These are phyloP conservation scores for Pedetes capensis DNA, from an alignment of 2,113 vertebrate species.

Conservation along the genomic window DNA sequence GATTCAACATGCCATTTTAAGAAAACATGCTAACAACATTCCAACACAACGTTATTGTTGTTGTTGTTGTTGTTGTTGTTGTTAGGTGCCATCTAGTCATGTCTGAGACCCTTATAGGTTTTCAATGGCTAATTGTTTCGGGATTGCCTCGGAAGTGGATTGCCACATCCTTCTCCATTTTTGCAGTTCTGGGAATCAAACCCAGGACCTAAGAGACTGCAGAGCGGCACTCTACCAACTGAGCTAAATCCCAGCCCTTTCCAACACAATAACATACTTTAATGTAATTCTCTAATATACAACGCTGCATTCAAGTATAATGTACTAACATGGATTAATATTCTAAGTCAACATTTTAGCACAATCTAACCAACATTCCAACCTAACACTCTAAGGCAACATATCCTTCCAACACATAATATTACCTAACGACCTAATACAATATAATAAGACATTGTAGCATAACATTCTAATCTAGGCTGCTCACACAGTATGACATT, in stretches of 20 bases:
- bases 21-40: slow-evolving; percentile 35
- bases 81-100: no score
- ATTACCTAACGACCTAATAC: neutral
- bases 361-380: slow-evolving; percentile 3
- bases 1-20: neutral
- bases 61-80: no score
- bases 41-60: no score
- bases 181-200: no score
- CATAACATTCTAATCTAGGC: slow-evolving; percentile 24
- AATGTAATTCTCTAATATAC: neutral
- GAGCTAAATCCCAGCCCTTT: no score
- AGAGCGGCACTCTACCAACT: no score
- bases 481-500: neutral
- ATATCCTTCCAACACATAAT: neutral
- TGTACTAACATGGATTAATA: slow-evolving; percentile 10
- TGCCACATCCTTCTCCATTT: no score
- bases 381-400: slow-evolving; percentile 10
- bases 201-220: no score
- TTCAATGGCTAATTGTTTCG: no score
- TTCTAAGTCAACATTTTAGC: slow-evolving; percentile 26
- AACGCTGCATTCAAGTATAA: neutral
- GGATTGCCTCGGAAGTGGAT: no score
- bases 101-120: no score
- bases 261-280: neutral
- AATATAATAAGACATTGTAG: neutral